Evolutionary conservation across 2,113 vertebrate genomes (phyloP).

Genomic region (Chlorodrepanis virens): DNA sequence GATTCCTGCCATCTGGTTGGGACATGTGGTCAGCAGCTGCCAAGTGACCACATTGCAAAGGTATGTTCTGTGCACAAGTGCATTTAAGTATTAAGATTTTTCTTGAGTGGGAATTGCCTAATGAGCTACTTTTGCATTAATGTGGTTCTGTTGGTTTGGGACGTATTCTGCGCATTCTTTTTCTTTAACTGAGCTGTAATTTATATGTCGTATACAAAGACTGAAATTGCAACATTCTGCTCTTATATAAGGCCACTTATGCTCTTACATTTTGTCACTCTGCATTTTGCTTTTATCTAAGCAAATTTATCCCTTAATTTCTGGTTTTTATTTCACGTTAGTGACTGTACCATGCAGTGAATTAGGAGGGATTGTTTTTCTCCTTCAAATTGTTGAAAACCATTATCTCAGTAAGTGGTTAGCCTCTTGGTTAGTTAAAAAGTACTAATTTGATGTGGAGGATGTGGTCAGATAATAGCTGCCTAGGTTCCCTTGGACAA

Average conservation of each 20-base stretch:
- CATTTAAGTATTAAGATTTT: background rate
- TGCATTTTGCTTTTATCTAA: background rate
- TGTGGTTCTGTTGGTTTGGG: background rate
- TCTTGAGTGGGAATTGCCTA: background rate
- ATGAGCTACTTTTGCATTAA: background rate
- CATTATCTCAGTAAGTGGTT: background rate
- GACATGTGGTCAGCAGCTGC: background rate
- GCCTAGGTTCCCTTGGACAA: background rate
- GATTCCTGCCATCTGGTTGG: background rate
- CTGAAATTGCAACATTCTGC: background rate
- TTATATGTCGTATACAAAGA: background rate
- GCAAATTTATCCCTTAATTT: background rate
- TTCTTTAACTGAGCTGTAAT: background rate
- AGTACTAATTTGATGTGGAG: background rate
- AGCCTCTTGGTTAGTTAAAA: constrained; percentile 11
- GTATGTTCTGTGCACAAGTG: background rate
- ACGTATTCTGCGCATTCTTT: background rate
- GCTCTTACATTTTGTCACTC: background rate
- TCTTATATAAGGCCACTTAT: background rate
- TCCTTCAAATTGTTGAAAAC: background rate
- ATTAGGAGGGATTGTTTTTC: background rate
- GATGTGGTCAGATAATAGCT: background rate
- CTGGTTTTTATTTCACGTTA: background rate
- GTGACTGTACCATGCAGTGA: background rate
- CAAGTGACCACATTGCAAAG: background rate